Evolutionary conservation across 2,888 invertebrate genomes (phyloP), one percentile per base, ranked within the genome.

Genomic region (Graphium colonna): DNA sequence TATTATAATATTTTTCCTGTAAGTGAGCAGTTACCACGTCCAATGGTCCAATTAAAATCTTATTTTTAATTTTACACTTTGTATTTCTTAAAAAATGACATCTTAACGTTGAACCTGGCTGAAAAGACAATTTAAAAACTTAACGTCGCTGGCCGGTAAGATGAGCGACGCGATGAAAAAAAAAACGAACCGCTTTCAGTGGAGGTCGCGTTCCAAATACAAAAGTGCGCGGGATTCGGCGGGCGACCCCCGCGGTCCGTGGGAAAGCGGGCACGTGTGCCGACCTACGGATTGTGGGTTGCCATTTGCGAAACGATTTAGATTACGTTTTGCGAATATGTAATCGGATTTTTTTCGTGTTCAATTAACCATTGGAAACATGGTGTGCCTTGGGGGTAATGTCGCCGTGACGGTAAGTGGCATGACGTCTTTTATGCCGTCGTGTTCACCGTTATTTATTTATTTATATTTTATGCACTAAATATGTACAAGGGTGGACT

Each of bases 181-280:
- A 45, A 47, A 54, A 49, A 49, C 44, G 31, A 52, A 53, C 39
- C 16, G 40, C 41, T 45, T 38, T 65, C 64, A 62, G 73, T 59
- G 73, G 73, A 71, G 73, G 73, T 73, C 71, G 65, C 55, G 59
- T 57, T 59, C 60, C 56, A 58, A 57, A 58, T 60, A 56, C 58
- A 57, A 65, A 62, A 55, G 68, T 59, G 65, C 62, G 63, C 62
- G 55, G 54, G 61, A 58, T 63, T 59, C 57, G 62, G 60, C 51
- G 61, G 57, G 42, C 54, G 54, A 51, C 63, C 71, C 77, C 82
- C 79, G 69, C 68, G 66, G 78, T 65, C 72, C 82, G 83, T 83
- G 83, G 79, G 83, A 82, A 74, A 65, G 55, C 44, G 42, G 63
- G 61, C 71, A 70, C 69, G 63, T 69, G 69, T 64, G 59, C 67